Evolutionary conservation across 2,797 vertebrate genomes (phyloP).

Genomic region (Microcaecilia unicolor): DNA sequence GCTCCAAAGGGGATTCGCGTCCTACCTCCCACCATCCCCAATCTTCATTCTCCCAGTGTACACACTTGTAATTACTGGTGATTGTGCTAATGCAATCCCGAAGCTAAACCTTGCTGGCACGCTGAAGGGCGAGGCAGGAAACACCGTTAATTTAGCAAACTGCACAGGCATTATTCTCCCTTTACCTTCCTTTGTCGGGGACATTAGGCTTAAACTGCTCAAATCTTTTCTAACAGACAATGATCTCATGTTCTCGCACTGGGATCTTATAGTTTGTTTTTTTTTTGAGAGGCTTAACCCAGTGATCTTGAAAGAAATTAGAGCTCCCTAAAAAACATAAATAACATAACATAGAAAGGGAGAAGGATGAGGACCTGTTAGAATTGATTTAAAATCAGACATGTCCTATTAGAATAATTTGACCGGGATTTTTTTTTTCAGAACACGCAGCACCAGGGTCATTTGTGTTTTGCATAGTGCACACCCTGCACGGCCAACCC

Average conservation of each 20-base stretch:
- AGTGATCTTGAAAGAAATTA: conserved; percentile 3
- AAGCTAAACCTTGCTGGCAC: conserved; percentile 20
- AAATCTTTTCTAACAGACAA: no score
- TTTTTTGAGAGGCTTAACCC: background rate
- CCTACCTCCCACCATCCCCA: conserved; percentile 30
- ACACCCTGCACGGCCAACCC: background rate
- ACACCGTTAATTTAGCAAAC: conserved; percentile 31
- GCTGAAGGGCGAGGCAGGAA: conserved; percentile 27
- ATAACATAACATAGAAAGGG: no score
- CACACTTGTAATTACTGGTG: conserved; percentile 18
- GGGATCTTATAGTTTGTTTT: no score
- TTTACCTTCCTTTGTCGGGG: background rate
- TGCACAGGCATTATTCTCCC: background rate
- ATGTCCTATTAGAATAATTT: background rate
- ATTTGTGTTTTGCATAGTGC: background rate
- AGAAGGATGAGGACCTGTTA: no score
- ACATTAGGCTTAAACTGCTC: no score
- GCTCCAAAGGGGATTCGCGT: conserved; percentile 29
- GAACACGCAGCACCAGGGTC: background rate
- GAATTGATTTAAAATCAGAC: background rate
- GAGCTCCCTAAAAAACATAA: no score
- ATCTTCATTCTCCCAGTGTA: conserved; percentile 19
- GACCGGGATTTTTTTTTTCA: background rate
- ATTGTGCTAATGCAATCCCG: conserved; percentile 23
- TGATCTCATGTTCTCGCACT: no score